Percentiles rank a stretch among this genome's conserved stretches.
Conservation (phyloP, 2,888 invertebrate genomes). For the Thera obeliscata region DNA sequence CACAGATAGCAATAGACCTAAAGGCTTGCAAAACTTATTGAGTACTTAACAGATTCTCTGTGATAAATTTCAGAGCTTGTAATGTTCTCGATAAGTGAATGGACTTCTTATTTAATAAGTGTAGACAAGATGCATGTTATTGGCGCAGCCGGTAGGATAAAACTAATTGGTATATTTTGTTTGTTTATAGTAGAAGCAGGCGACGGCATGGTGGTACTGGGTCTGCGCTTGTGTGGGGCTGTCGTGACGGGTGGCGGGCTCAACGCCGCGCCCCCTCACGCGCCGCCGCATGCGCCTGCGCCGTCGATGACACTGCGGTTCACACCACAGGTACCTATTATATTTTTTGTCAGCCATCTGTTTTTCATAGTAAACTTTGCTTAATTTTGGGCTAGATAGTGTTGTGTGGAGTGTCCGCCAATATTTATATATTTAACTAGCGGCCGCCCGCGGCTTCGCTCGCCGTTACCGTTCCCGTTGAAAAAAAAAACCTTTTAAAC, state of each 20-base stretch:
- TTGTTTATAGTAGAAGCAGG: neutral
- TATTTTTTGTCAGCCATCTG: neutral
- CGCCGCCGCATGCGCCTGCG: conserved; percentile 60
- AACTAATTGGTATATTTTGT: neutral
- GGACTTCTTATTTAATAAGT: neutral
- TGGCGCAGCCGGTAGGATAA: neutral
- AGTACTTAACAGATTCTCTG: too few relatives aligned
- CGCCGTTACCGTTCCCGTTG: too few relatives aligned
- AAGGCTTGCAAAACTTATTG: too few relatives aligned
- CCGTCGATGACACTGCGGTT: conserved; percentile 63
- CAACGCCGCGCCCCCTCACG: conserved; percentile 41
- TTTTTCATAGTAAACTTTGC: too few relatives aligned
- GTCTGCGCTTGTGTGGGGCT: conserved; percentile 63
- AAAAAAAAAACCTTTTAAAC: too few relatives aligned
- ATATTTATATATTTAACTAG: too few relatives aligned
- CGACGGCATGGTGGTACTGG: conserved; percentile 49
- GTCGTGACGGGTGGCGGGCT: conserved; percentile 54
- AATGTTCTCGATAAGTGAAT: neutral
- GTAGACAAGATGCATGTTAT: neutral
- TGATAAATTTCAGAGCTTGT: too few relatives aligned
- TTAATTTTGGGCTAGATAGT: too few relatives aligned
- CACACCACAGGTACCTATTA: conserved; percentile 42
- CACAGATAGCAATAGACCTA: too few relatives aligned
- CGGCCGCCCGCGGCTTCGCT: too few relatives aligned
- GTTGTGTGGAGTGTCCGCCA: too few relatives aligned